These are phyloP conservation scores for Sander vitreus DNA, from an alignment of 2,113 vertebrate species.

Conservation along the genomic window DNA sequence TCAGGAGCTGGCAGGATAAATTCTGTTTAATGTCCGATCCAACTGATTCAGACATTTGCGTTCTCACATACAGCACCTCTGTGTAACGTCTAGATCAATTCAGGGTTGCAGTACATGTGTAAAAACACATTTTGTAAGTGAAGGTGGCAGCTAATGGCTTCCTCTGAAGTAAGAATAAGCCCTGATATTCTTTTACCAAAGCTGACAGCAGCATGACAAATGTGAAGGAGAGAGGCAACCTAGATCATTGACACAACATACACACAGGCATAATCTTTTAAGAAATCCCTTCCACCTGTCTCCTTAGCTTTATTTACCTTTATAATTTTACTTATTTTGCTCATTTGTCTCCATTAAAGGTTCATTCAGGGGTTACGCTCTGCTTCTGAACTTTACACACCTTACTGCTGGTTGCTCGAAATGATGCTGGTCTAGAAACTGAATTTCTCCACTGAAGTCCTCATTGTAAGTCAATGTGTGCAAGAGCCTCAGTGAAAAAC, in stretches of 20 bases:
- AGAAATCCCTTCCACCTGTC: slow-evolving; percentile 2
- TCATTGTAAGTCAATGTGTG: neutral
- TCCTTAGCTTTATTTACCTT: neutral
- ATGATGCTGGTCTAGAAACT: neutral
- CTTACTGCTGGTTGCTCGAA: neutral
- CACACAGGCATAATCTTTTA: neutral
- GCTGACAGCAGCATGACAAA: slow-evolving; percentile 11
- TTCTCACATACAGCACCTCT: no score
- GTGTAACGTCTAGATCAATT: no score
- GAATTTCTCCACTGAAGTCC: neutral
- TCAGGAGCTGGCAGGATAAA: no score
- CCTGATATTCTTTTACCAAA: neutral
- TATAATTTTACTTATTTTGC: neutral
- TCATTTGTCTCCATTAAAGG: neutral
- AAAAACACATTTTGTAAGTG: neutral
- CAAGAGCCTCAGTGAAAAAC: neutral
- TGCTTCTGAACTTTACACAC: neutral
- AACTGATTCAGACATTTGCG: no score
- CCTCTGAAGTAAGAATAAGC: slow-evolving; percentile 5
- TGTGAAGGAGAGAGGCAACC: neutral
- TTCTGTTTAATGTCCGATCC: no score
- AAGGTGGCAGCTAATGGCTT: neutral
- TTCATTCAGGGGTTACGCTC: slow-evolving; percentile 7
- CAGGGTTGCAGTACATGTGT: no score
- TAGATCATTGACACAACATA: neutral